Evolutionary conservation across 2,888 invertebrate species (phyloP).

Genomic region (Euzophera pinguis): DNA sequence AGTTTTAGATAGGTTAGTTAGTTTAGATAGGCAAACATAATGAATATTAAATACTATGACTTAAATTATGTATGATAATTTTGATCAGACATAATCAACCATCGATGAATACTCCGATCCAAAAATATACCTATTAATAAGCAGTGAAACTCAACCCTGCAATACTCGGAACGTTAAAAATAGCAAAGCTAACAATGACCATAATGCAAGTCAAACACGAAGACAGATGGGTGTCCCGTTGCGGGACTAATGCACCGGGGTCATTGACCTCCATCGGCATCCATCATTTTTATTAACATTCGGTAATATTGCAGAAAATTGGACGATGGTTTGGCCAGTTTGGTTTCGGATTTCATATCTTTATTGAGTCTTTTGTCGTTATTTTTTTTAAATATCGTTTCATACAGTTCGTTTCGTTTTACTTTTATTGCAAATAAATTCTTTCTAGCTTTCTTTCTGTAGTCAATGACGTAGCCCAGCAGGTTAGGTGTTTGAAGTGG

Average conservation of each 20-base stretch:
- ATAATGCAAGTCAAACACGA: constrained; percentile 7
- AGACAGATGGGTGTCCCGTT: constrained; percentile 7
- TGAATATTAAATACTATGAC: no score
- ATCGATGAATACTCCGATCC: no score
- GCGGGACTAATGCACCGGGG: constrained; percentile 4
- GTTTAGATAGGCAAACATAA: no score
- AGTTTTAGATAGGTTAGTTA: no score
- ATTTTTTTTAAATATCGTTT: no score
- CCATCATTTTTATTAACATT: constrained; percentile 9
- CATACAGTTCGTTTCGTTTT: no score
- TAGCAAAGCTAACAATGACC: constrained; percentile 4
- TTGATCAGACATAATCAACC: no score
- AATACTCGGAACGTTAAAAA: constrained; percentile 1
- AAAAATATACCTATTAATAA: neutral
- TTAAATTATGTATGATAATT: no score
- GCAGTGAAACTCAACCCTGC: neutral
- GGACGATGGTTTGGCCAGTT: neutral
- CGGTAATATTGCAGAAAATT: neutral
- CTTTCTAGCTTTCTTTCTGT: no score
- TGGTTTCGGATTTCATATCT: neutral
- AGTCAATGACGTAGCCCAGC: no score
- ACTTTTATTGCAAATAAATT: no score
- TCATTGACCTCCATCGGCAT: neutral
- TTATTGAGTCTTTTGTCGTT: neutral
- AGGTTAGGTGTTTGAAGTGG: no score